Evolutionary conservation across 2,888 invertebrate species (phyloP), one percentile per base, ranked within the genome.

Genomic region (Eudasyphora cyanicolor): DNA sequence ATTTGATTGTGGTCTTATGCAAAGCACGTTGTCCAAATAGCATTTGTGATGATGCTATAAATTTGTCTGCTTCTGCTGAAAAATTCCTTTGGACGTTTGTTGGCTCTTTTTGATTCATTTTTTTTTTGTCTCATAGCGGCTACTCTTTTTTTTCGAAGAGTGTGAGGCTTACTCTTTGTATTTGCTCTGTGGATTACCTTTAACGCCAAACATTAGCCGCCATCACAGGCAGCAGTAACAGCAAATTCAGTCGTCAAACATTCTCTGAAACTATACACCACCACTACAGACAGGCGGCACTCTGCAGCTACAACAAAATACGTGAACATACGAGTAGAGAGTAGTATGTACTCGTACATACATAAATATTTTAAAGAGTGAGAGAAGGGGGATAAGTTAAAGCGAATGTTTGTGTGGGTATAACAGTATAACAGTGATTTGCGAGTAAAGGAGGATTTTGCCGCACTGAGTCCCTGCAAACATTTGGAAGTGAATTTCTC

Each of bases 1-100:
- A 71, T 62, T 71, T 54, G 71, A 71, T 71, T 71, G 71, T 57
- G 71, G 71, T 71, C 71, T 71, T 54, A 71, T 71, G 54, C 71
- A 54, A 54, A 71, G 71, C 71, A 71, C 71, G 71, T 71, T 54
- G 71, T 54, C 71, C 71, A 71, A 71, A 71, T n/a, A 71, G 51
- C 71, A 71, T 71, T 71, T 71, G 54, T 54, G 54, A 54, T 71
- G 54, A 54, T 71, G 71, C 54, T 54, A 38, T 14, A 70, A 64
- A 64, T 64, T 35, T 70, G 29, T 42, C 14, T 29, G 19, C 17
- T 21, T 29, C 38, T 19, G 10, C 24, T 64, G 35, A 4, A 19
- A 7, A 51, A 29, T 62, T 62, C 62, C n/a, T 12, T n/a, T 29
- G 32, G 64, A 32, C 62, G n/a, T 19, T 35, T 17, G 17, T 62